phyloP scores from a whole-genome alignment of 2,888 invertebrate species.

The Tipula vernalis region DNA sequence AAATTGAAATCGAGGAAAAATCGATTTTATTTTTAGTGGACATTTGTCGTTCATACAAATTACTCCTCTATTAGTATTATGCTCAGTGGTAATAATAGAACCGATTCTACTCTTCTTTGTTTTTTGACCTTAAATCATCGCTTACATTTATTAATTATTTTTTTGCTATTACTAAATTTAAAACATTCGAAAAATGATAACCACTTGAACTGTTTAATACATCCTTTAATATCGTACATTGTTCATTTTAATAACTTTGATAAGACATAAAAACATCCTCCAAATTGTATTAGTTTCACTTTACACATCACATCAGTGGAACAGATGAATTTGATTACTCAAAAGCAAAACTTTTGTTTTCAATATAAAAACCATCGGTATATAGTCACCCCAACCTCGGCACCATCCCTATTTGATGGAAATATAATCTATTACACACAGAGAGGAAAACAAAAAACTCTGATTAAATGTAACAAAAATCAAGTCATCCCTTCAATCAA shows the following conservation, averaged over 20 bases:
- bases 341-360: neutral
- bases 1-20: no score
- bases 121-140: no score
- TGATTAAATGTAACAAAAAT: neutral
- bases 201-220: neutral
- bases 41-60: no score
- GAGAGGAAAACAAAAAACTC: neutral
- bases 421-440: neutral
- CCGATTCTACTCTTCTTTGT: no score
- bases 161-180: no score
- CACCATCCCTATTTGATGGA: neutral
- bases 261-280: neutral
- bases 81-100: no score
- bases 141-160: no score
- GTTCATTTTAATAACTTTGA: neutral
- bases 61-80: no score
- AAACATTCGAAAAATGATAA: neutral
- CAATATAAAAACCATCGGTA: neutral
- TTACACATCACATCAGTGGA: neutral
- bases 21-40: no score
- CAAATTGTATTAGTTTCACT: neutral
- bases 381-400: neutral
- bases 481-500: neutral
- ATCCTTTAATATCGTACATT: neutral
- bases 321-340: neutral